phyloP scores from a whole-genome alignment of 2,113 vertebrate genomes.

The Serilophus lunatus region DNA sequence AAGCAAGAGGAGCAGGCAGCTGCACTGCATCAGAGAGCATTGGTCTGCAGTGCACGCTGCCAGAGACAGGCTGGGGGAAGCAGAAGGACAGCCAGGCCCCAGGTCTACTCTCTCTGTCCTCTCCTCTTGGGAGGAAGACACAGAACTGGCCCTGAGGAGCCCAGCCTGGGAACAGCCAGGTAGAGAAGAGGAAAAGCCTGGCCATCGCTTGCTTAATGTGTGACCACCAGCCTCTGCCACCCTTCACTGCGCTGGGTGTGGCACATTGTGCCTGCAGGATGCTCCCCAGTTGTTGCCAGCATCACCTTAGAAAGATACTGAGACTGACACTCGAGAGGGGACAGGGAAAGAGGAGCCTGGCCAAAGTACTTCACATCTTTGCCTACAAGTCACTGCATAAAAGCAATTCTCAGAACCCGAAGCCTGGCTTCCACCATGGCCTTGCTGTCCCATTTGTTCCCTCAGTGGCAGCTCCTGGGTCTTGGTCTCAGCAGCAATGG shows the following conservation, averaged over 20 bases:
- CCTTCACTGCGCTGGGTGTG: rapidly evolving
- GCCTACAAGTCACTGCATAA: rapidly evolving
- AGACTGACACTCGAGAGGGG: not conserved
- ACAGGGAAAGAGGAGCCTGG: not conserved
- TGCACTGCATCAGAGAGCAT: not conserved
- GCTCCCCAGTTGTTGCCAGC: not conserved
- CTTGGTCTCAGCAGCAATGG: rapidly evolving
- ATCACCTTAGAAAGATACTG: not conserved
- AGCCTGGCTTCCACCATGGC: not conserved
- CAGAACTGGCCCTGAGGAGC: not conserved
- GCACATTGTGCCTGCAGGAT: rapidly evolving
- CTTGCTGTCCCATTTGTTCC: not conserved
- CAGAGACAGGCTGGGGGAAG: rapidly evolving
- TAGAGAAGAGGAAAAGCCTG: rapidly evolving
- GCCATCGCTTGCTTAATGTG: rapidly evolving
- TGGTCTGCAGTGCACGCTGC: not conserved
- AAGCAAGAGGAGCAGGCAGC: not conserved
- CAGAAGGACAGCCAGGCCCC: not conserved
- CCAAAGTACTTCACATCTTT: not conserved
- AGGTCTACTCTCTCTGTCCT: not conserved
- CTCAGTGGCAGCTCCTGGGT: not conserved
- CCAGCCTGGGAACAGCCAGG: not conserved
- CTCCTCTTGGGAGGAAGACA: not conserved
- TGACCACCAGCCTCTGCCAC: not conserved
- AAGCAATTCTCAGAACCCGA: not conserved